Evolutionary conservation across 2,113 vertebrate species (phyloP).

Genomic region (Xyliphius kryptos): DNA sequence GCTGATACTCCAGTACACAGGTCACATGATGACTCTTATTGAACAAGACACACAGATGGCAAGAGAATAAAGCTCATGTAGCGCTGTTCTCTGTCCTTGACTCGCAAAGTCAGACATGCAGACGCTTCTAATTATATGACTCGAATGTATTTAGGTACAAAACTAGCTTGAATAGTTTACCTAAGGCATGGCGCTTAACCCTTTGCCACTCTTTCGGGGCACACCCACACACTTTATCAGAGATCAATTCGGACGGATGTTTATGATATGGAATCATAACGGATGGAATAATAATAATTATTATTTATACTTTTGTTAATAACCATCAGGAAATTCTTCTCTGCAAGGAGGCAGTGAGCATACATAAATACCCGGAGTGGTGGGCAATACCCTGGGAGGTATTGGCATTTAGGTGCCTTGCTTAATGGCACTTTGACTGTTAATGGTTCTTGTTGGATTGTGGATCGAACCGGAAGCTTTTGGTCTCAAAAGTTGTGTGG

Average conservation of each 20-base stretch:
- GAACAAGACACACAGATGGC: background rate
- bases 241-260: conserved; percentile 55
- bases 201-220: conserved; percentile 59
- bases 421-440: too few species aligned
- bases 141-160: conserved; percentile 53
- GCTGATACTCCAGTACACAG: background rate
- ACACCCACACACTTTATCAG: conserved; percentile 56
- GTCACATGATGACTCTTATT: conserved; percentile 8
- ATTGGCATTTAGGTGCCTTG: too few species aligned
- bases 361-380: too few species aligned
- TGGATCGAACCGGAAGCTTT: too few species aligned
- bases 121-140: conserved; percentile 57
- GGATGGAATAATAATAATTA: too few species aligned
- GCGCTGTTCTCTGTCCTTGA: conserved; percentile 49
- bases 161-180: conserved; percentile 53
- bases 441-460: too few species aligned
- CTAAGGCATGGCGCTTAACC: conserved; percentile 58
- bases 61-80: conserved; percentile 16
- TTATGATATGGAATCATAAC: too few species aligned
- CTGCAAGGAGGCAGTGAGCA: too few species aligned
- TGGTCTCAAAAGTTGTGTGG: too few species aligned
- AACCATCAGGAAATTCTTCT: too few species aligned
- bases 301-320: too few species aligned
- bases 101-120: conserved; percentile 57
- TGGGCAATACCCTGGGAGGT: too few species aligned